phyloP scores from a whole-genome alignment of 2,797 vertebrate species.

The Amphiprion clarkii region DNA sequence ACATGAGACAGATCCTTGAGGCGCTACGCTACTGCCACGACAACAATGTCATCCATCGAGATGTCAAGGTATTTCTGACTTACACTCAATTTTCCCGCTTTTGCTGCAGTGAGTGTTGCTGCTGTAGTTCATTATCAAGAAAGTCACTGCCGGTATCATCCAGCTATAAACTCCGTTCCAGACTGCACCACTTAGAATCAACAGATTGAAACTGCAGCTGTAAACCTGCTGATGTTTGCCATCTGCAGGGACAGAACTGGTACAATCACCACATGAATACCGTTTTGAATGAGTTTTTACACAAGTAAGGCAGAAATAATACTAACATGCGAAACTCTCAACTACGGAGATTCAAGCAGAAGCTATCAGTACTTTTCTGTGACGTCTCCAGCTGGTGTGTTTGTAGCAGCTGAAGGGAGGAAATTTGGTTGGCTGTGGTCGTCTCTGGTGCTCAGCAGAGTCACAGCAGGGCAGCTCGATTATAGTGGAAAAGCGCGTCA shows the following conservation, averaged over 20 bases:
- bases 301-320: too few species aligned
- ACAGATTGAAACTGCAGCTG: too few species aligned
- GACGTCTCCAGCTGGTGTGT: too few species aligned
- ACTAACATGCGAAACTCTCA: too few species aligned
- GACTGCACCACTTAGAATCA: background rate
- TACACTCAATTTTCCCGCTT: background rate
- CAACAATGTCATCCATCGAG: slow-evolving; percentile 97
- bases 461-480: background rate
- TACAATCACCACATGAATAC: too few species aligned
- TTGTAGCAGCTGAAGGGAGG: too few species aligned
- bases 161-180: background rate
- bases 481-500: background rate
- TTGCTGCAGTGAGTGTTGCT: background rate
- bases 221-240: background rate
- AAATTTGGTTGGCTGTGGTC: too few species aligned
- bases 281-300: too few species aligned
- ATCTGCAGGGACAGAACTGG: background rate
- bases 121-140: background rate
- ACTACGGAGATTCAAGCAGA: too few species aligned
- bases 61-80: slow-evolving; percentile 91
- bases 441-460: too few species aligned
- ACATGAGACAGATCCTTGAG: slow-evolving; percentile 97
- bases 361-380: too few species aligned
- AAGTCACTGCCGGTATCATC: background rate
- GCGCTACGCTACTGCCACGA: slow-evolving; percentile 97